These are phyloP conservation scores for Drosophila funebris DNA, from an alignment of 1,140 invertebrate genomes.

Conservation along the genomic window DNA sequence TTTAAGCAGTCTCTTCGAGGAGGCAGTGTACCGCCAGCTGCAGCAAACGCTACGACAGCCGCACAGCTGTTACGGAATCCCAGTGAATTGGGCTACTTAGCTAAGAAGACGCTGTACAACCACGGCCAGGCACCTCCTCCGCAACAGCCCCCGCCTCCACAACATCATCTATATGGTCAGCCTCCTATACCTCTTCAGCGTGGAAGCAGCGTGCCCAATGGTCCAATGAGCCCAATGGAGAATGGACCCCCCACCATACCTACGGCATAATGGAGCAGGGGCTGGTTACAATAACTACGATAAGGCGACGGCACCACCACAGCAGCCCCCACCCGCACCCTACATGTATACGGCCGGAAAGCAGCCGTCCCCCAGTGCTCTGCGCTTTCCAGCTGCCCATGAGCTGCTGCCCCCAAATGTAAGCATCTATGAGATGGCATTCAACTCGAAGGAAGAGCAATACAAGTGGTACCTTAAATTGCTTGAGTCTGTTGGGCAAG, in stretches of 20 bases:
- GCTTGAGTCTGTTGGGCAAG: constrained; percentile 77
- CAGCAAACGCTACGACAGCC: constrained; percentile 46
- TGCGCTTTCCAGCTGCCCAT: constrained; percentile 75
- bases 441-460: constrained; percentile 81
- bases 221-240: constrained; percentile 81
- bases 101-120: constrained; percentile 75
- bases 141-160: constrained; percentile 56
- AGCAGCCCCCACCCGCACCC: constrained; percentile 55
- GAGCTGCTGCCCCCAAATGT: constrained; percentile 83
- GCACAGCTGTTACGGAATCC: constrained; percentile 70
- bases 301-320: constrained; percentile 59
- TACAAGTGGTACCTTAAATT: constrained; percentile 82
- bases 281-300: constrained; percentile 58
- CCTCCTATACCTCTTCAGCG: constrained; percentile 67
- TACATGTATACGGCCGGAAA: constrained; percentile 67
- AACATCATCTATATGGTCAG: constrained; percentile 66
- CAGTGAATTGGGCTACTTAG: constrained; percentile 72
- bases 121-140: constrained; percentile 64
- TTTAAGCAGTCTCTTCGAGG: constrained; percentile 54
- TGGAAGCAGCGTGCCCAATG: constrained; percentile 74
- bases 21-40: constrained; percentile 70
- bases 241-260: constrained; percentile 64
- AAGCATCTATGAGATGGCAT: constrained; percentile 82
- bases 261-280: constrained; percentile 68
- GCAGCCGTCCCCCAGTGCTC: constrained; percentile 74